Percentiles rank a stretch among this genome's conserved stretches.
phyloP scores from a whole-genome alignment of 92 coral and sea anemone species.

The Galaxea fascicularis region DNA sequence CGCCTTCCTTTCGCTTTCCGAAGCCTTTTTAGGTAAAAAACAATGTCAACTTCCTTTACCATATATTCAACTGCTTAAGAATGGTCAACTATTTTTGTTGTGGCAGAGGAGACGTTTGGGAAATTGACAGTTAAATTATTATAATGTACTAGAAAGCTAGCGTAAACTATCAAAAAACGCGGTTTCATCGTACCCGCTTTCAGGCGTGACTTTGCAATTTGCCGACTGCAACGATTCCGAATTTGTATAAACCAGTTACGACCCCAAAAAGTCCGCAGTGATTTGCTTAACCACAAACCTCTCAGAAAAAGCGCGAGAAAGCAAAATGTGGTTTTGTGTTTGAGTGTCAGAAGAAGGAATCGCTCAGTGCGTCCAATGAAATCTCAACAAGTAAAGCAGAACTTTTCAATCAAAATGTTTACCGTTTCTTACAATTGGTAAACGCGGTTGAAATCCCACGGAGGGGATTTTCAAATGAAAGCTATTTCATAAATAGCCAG shows the following conservation, averaged over 20 bases:
- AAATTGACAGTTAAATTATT: not conserved
- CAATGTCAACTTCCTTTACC: not conserved
- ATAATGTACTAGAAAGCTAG: not conserved
- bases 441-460: too few relatives aligned
- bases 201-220: not conserved
- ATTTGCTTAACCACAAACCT: not conserved
- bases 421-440: too few relatives aligned
- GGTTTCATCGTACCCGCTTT: not conserved
- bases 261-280: not conserved
- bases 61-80: slow-evolving; percentile 1
- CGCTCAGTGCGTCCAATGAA: too few relatives aligned
- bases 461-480: too few relatives aligned
- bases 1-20: not conserved
- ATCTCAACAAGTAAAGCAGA: too few relatives aligned
- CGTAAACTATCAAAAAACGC: not conserved
- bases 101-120: not conserved
- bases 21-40: not conserved
- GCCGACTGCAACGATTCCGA: not conserved
- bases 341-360: not conserved
- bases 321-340: not conserved
- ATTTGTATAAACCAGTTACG: not conserved
- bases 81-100: not conserved
- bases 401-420: too few relatives aligned
- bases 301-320: not conserved
- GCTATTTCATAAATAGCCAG: too few relatives aligned